These are phyloP conservation scores for Melikaiella ostensackeni DNA, from an alignment of 2,888 invertebrate species.

Conservation along the genomic window DNA sequence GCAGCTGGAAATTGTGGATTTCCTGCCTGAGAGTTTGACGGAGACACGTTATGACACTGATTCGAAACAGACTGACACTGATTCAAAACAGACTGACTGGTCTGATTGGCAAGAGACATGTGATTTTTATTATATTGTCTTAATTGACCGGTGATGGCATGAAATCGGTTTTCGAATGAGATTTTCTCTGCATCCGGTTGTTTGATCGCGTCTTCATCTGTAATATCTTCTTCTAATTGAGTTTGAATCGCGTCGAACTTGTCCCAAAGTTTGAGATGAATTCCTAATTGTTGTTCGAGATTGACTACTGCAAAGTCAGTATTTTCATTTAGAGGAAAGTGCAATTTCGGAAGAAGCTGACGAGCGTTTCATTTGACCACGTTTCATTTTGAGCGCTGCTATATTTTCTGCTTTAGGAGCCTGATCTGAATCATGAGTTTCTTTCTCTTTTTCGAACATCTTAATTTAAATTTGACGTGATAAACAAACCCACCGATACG, in stretches of 20 bases:
- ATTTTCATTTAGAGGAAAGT: too few species aligned
- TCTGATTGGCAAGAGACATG: not conserved
- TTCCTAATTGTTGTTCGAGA: not conserved
- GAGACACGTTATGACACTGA: not conserved
- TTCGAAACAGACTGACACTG: not conserved
- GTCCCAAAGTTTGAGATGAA: not conserved
- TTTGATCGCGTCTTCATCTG: not conserved
- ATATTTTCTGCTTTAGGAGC: too few species aligned
- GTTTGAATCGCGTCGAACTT: not conserved
- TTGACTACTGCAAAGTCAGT: too few species aligned
- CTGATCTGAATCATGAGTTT: too few species aligned
- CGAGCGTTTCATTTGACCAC: too few species aligned
- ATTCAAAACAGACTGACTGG: not conserved
- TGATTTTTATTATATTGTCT: not conserved
- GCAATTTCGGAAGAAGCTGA: too few species aligned
- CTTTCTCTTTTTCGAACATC: too few species aligned
- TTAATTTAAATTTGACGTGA: too few species aligned
- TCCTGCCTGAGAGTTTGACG: not conserved
- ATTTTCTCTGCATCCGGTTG: not conserved
- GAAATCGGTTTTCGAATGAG: not conserved
- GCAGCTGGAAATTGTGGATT: not conserved
- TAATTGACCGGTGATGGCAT: not conserved
- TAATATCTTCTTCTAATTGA: not conserved
- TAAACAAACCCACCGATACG: not conserved
- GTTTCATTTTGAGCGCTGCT: too few species aligned